Evolutionary conservation across 2,888 invertebrate species (phyloP).

Genomic region (Sinelater perroti): DNA sequence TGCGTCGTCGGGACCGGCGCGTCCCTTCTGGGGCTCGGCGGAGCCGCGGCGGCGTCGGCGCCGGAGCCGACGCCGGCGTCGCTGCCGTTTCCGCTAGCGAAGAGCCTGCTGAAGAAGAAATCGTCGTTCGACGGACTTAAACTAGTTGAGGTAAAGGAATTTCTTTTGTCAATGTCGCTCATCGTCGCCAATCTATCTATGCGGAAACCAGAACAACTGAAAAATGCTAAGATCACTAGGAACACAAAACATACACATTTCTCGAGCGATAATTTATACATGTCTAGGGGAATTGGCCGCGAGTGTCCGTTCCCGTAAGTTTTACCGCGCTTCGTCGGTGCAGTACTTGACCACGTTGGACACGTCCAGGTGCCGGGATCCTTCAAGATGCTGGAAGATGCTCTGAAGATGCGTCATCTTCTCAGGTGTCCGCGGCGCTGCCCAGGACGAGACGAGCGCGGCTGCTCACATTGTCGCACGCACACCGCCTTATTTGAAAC

Average conservation of each 20-base stretch:
- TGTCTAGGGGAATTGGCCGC: constrained; percentile 52
- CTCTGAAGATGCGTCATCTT: constrained; percentile 54
- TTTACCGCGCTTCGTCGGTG: constrained; percentile 52
- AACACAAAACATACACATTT: constrained; percentile 62
- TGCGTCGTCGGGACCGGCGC: constrained; percentile 29
- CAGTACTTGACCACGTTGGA: constrained; percentile 51
- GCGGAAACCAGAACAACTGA: constrained; percentile 62
- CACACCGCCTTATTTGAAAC: constrained; percentile 40
- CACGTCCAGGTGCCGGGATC: constrained; percentile 53
- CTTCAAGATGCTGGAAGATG: constrained; percentile 49
- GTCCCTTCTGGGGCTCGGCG: constrained; percentile 22
- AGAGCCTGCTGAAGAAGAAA: constrained; percentile 44
- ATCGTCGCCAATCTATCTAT: constrained; percentile 58
- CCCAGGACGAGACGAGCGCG: constrained; percentile 41
- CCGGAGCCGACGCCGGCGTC: background rate
- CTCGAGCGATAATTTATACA: constrained; percentile 60
- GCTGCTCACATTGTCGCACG: constrained; percentile 42
- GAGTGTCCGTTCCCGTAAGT: constrained; percentile 43
- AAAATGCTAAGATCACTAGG: constrained; percentile 59
- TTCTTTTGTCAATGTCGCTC: constrained; percentile 54
- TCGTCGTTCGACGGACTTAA: constrained; percentile 46
- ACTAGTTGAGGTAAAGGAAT: constrained; percentile 49
- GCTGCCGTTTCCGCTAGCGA: constrained; percentile 28
- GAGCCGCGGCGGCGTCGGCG: background rate
- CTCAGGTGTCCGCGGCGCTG: constrained; percentile 48